A percentile compares a stretch with the other conserved stretches of the same genome.
These are phyloP conservation scores for Microcebus lehilahytsara DNA, from an alignment of 2,113 vertebrate species.

Conservation along the genomic window DNA sequence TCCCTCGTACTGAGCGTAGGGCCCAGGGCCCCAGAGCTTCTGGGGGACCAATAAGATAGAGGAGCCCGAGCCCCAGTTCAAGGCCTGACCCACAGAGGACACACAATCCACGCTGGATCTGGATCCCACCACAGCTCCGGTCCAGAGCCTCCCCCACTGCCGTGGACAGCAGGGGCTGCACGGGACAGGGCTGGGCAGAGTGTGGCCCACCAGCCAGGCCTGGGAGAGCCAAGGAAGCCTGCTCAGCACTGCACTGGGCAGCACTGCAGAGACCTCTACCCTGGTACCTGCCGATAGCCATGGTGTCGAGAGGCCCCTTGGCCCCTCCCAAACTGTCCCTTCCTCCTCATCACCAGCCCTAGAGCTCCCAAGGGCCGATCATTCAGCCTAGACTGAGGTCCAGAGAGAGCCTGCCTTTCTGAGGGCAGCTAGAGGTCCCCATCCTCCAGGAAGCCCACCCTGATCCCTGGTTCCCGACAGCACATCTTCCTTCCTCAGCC, in stretches of 20 bases:
- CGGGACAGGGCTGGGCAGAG: neutral
- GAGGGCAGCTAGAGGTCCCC: neutral
- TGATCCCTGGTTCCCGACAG: neutral
- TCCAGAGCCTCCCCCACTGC: neutral
- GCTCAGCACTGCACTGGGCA: too few relatives aligned
- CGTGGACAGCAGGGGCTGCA: neutral
- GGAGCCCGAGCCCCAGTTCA: rapidly evolving
- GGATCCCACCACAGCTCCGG: rapidly evolving
- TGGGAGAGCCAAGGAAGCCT: neutral
- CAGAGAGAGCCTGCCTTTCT: neutral
- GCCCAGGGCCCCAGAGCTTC: neutral
- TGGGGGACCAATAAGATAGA: too few relatives aligned
- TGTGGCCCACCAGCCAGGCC: rapidly evolving
- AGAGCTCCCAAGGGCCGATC: neutral
- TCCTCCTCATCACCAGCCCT: neutral
- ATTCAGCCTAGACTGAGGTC: neutral
- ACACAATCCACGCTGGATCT: neutral
- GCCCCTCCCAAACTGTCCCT: neutral
- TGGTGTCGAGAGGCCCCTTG: neutral
- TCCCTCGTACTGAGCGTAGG: neutral
- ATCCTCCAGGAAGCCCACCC: neutral
- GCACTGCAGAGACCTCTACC: neutral
- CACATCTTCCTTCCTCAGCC: neutral
- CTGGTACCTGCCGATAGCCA: neutral
- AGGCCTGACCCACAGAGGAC: neutral